Evolutionary conservation across 2,797 vertebrate genomes (phyloP).

Genomic region (Phoxinus dragarum): DNA sequence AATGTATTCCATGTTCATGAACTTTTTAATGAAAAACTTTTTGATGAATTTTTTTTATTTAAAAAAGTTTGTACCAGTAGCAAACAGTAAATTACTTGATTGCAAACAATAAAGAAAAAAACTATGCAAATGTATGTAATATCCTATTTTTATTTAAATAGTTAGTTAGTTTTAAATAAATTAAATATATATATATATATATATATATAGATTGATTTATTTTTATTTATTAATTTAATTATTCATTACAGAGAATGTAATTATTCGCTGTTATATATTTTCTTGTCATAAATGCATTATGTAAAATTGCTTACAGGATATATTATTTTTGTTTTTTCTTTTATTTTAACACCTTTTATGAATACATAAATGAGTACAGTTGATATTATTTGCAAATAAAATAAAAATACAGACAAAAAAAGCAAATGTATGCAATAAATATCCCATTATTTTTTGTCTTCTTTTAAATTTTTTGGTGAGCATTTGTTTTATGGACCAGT

Average conservation of each 20-base stretch:
- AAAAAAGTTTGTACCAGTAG: too few relatives aligned
- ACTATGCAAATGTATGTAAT: background rate
- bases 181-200: background rate
- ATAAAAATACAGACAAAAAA: background rate
- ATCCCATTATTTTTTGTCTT: background rate
- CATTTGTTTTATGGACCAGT: background rate
- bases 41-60: too few relatives aligned
- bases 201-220: too few relatives aligned
- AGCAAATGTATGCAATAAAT: background rate
- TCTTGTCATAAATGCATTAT: background rate
- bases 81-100: background rate
- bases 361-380: background rate
- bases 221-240: background rate
- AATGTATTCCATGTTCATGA: too few relatives aligned
- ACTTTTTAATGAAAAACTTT: too few relatives aligned
- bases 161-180: background rate
- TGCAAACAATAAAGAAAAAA: background rate
- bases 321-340: background rate
- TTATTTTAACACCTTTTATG: background rate
- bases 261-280: background rate
- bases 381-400: background rate
- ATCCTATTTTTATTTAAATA: background rate
- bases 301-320: background rate
- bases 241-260: background rate
- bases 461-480: background rate